Evolutionary conservation across 2,888 invertebrate genomes (phyloP).

Genomic region (Octonoba sinensis): DNA sequence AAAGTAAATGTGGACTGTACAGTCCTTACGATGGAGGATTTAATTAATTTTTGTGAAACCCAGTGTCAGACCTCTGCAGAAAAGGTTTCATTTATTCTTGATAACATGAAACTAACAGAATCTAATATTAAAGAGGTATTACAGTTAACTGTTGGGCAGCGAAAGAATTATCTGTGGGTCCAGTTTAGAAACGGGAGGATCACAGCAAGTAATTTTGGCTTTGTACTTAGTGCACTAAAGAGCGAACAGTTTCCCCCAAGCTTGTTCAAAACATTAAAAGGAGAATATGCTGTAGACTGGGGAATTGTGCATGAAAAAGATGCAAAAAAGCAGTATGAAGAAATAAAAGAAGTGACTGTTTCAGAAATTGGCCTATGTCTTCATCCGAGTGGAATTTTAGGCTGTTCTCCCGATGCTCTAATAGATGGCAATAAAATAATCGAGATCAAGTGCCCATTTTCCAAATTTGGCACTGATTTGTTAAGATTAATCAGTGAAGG

Average conservation of each 20-base stretch:
- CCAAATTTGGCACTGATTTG: neutral
- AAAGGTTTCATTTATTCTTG: neutral
- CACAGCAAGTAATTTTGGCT: slow-evolving; percentile 1
- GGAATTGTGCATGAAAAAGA: slow-evolving; percentile 1
- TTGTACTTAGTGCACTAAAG: neutral
- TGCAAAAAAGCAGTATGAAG: slow-evolving; percentile 2
- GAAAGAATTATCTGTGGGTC: neutral
- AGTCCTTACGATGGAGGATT: neutral
- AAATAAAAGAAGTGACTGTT: neutral
- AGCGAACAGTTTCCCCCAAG: neutral
- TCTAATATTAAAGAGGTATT: neutral
- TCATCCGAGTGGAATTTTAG: neutral
- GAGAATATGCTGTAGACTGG: slow-evolving; percentile 7
- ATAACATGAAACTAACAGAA: neutral
- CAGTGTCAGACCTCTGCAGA: neutral
- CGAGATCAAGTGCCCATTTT: slow-evolving; percentile 6
- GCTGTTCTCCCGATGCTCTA: slow-evolving; percentile 1
- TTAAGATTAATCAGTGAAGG: too few species aligned
- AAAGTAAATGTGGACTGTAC: neutral
- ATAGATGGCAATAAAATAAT: neutral
- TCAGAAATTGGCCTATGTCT: neutral
- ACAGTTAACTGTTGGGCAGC: neutral
- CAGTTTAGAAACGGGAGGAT: neutral
- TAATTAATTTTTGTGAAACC: neutral
- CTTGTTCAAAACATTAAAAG: neutral